These are phyloP conservation scores for Drosophila varians DNA, from an alignment of 1,140 invertebrate genomes.

Conservation along the genomic window DNA sequence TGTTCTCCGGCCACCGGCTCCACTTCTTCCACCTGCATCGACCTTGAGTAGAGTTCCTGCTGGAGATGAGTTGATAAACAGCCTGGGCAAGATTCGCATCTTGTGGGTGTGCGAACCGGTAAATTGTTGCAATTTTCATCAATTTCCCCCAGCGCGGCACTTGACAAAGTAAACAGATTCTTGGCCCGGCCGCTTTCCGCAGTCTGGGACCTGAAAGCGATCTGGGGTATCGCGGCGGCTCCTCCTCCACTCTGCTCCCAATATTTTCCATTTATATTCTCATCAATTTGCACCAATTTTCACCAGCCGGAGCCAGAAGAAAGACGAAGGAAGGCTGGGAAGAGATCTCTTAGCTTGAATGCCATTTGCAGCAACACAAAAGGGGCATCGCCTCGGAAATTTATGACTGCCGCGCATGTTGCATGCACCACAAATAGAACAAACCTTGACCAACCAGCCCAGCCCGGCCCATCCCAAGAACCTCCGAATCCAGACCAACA, in stretches of 20 bases:
- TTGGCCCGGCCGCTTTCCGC: slow-evolving; percentile 6
- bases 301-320: slow-evolving; percentile 3
- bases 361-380: slow-evolving; percentile 67
- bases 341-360: slow-evolving; percentile 20
- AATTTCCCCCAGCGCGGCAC: slow-evolving; percentile 34
- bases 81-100: slow-evolving; percentile 17
- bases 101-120: slow-evolving; percentile 47
- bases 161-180: slow-evolving; percentile 37
- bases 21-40: slow-evolving; percentile 12
- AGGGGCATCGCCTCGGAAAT: slow-evolving; percentile 56
- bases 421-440: slow-evolving; percentile 26
- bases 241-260: slow-evolving; percentile 14
- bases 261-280: slow-evolving; percentile 45
- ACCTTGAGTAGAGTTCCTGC: slow-evolving; percentile 51
- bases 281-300: slow-evolving; percentile 51
- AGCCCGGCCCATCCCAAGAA: slow-evolving; percentile 5
- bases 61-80: slow-evolving; percentile 19
- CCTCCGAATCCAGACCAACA: slow-evolving; percentile 9
- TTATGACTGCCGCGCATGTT: slow-evolving; percentile 56
- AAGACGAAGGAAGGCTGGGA: background rate
- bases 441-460: background rate
- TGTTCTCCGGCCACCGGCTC: slow-evolving; percentile 30
- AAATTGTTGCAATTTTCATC: slow-evolving; percentile 37
- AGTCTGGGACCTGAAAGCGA: background rate
- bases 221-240: slow-evolving; percentile 1